These are phyloP conservation scores for Neomicropteryx cornuta DNA, from an alignment of 1,140 invertebrate genomes.

Conservation along the genomic window DNA sequence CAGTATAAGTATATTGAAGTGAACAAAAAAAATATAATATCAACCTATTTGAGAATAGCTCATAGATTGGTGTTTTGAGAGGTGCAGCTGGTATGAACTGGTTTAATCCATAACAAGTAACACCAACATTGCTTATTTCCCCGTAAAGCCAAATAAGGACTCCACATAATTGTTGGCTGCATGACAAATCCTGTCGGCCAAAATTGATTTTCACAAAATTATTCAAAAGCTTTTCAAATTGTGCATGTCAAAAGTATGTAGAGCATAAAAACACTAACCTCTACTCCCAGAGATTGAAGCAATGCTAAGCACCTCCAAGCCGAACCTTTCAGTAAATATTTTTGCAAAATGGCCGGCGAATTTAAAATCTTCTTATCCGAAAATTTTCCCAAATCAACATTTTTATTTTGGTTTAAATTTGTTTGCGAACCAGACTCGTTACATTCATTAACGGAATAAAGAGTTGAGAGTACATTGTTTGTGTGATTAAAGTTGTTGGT, in stretches of 20 bases:
- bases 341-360: slow-evolving; percentile 29
- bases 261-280: too few species aligned
- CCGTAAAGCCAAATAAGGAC: slow-evolving; percentile 50
- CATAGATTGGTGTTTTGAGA: slow-evolving; percentile 23
- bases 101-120: slow-evolving; percentile 5
- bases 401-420: slow-evolving; percentile 2
- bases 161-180: slow-evolving; percentile 45
- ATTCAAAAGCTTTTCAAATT: too few species aligned
- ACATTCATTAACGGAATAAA: background rate
- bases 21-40: slow-evolving; percentile 8
- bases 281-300: slow-evolving; percentile 43
- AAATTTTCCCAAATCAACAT: slow-evolving; percentile 17
- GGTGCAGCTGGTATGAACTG: slow-evolving; percentile 21
- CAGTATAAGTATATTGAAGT: slow-evolving; percentile 8
- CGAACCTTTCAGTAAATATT: slow-evolving; percentile 43
- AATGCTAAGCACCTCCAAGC: slow-evolving; percentile 50
- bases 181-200: slow-evolving; percentile 37
- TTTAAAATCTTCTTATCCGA: slow-evolving; percentile 21
- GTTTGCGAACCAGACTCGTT: slow-evolving; percentile 10
- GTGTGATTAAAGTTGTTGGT: background rate
- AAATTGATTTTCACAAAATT: too few species aligned
- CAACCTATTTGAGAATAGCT: slow-evolving; percentile 30
- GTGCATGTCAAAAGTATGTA: too few species aligned
- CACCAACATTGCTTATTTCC: slow-evolving; percentile 21
- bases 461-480: background rate